Evolutionary conservation across 2,113 vertebrate species (phyloP).

Genomic region (Bagarius yarrelli): DNA sequence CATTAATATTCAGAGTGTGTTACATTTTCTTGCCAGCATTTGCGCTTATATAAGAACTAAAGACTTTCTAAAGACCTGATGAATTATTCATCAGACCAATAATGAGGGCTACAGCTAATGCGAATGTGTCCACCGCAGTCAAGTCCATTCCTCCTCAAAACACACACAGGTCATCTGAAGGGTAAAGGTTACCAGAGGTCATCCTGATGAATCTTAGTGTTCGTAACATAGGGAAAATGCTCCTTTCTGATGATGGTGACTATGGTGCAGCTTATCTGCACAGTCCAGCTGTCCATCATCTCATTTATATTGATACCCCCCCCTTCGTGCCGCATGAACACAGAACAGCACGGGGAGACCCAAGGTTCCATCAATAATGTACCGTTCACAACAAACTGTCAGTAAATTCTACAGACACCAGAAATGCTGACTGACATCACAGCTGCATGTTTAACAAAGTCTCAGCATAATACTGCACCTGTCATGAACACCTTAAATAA

Average conservation of each 20-base stretch:
- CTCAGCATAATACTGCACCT: no score
- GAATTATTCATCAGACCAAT: conserved; percentile 47
- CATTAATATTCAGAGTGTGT: conserved; percentile 35
- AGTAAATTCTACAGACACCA: background rate
- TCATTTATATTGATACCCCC: conserved; percentile 87
- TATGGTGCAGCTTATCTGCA: conserved; percentile 97
- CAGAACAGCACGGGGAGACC: no score
- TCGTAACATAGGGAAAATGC: conserved; percentile 87
- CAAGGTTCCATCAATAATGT: background rate
- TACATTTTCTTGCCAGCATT: conserved; percentile 31
- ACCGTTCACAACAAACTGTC: background rate
- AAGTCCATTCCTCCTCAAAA: conserved; percentile 23
- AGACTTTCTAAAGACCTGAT: conserved; percentile 34
- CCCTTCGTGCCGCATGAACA: conserved; percentile 80
- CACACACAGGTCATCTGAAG: conserved; percentile 6
- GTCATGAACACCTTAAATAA: no score
- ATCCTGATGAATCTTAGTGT: conserved; percentile 68
- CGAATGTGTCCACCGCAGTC: conserved; percentile 45
- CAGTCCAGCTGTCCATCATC: conserved; percentile 96
- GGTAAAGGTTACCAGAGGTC: conserved; percentile 17
- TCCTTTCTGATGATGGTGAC: conserved; percentile 90
- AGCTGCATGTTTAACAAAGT: no score
- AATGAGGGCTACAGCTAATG: conserved; percentile 33
- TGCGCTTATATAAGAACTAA: conserved; percentile 30
- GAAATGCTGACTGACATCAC: no score